Conservation (phyloP, 1,140 invertebrate species). For the Ylistrum balloti region DNA sequence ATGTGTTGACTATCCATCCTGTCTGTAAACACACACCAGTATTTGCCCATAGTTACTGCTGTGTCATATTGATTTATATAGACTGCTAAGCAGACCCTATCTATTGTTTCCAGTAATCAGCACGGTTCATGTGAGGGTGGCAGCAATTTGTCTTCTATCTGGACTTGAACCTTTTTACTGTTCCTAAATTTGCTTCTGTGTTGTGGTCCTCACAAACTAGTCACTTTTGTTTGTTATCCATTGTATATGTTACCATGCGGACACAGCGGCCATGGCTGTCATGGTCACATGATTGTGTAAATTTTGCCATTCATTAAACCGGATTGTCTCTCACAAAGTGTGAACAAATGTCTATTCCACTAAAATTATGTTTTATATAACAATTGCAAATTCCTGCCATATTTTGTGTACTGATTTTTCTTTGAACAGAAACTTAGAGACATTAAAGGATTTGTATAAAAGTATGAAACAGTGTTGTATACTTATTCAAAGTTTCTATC, state of each 20-base stretch:
- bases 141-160: neutral
- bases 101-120: too few relatives aligned
- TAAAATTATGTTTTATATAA: conserved; percentile 41
- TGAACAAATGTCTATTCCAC: conserved; percentile 34
- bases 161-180: neutral
- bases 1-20: neutral
- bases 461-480: neutral
- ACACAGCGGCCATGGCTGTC: conserved; percentile 21
- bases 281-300: conserved; percentile 38
- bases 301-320: conserved; percentile 39
- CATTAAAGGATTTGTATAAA: conserved; percentile 40
- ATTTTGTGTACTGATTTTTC: conserved; percentile 40
- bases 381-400: conserved; percentile 33
- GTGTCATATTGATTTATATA: neutral
- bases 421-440: conserved; percentile 25
- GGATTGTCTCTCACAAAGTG: conserved; percentile 37
- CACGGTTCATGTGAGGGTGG: neutral
- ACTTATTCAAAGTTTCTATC: too few relatives aligned
- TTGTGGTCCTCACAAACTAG: conserved; percentile 32
- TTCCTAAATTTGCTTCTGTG: neutral
- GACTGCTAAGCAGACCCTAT: neutral
- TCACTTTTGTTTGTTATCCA: conserved; percentile 21
- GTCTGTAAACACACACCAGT: neutral
- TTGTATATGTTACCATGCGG: conserved; percentile 32
- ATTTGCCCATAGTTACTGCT: neutral